Evolutionary conservation across 1,140 invertebrate genomes (phyloP).

Genomic region (Acyrthosiphon pisum): DNA sequence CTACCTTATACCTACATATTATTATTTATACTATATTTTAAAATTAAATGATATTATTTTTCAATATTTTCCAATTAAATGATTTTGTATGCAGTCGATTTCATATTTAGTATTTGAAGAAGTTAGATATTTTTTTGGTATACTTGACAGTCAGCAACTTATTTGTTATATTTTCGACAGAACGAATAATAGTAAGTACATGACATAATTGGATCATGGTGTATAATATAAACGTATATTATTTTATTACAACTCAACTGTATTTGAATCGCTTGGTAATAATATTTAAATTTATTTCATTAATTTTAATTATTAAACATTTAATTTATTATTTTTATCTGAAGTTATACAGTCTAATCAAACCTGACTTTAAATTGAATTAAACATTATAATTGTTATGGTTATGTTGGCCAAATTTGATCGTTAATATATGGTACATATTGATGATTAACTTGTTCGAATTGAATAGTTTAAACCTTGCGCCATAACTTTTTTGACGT

Average conservation of each 20-base stretch:
- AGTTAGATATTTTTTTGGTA: neutral
- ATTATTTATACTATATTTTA: neutral
- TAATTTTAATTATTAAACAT: neutral
- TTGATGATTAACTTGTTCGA: neutral
- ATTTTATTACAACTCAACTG: too few relatives aligned
- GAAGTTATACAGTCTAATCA: neutral
- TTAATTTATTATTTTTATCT: neutral
- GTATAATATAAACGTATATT: too few relatives aligned
- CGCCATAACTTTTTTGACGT: too few relatives aligned
- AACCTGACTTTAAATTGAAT: neutral
- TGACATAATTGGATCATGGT: neutral
- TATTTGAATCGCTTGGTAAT: too few relatives aligned
- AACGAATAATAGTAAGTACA: neutral
- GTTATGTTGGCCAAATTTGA: neutral
- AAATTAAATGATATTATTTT: neutral
- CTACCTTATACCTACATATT: too few relatives aligned
- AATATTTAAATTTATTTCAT: neutral
- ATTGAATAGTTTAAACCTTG: neutral
- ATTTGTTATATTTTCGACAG: neutral
- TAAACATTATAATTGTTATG: neutral
- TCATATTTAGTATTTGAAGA: neutral
- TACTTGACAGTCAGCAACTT: neutral
- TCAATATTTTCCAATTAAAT: neutral
- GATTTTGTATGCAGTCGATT: neutral
- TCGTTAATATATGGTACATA: neutral